Evolutionary conservation across 2,113 vertebrate species (phyloP), one percentile per base, ranked within the genome.

Genomic region (Eurystomus gularis): DNA sequence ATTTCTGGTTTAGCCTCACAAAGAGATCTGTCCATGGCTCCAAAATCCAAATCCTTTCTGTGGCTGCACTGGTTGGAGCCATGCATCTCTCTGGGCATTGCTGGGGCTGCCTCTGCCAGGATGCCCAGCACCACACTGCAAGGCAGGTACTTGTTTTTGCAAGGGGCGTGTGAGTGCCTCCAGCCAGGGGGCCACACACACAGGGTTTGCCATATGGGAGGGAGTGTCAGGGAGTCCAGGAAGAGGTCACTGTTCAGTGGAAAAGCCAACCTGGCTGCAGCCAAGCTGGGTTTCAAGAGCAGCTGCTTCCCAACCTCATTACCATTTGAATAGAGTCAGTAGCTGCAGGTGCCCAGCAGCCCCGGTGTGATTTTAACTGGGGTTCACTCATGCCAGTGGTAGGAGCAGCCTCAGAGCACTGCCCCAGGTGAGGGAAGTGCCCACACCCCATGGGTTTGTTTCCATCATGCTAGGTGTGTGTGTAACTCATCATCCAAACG

Each of bases 401-500:
- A 64, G 20, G 19, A 95, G 60, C 51, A 75, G 40, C 42, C 46
- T 54, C 26, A 10, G 49, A 86, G 62, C 72, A 89, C 23, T 12
- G 4, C 58, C 35, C 24, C 28, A 60, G 54, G 72, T 55, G 5
- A 13, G 42, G 28, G 48, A 92, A 86, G 31, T 62, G 64, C 61
- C 79, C 31, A 2, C 18, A n/a, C 37, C 51, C 9, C 1, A 75
- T 2, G 7, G 39, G 55, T 83, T 86, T 86, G 64, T 64, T 91
- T 81, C 73, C 8, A 1, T 58, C 55, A 3, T 54, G 42, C 18
- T 81, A 90, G 83, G 37, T 82, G 70, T 24, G 31, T 17, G 28
- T 87, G 73, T 68, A 86, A 88, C 93, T 90, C 71, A 80, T 95
- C 88, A 94, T 76, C 68, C 82, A 86, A 86, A 61, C 78, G 48